Conservation (phyloP, 2,113 vertebrate genomes). For the Dolichotis patagonum region DNA sequence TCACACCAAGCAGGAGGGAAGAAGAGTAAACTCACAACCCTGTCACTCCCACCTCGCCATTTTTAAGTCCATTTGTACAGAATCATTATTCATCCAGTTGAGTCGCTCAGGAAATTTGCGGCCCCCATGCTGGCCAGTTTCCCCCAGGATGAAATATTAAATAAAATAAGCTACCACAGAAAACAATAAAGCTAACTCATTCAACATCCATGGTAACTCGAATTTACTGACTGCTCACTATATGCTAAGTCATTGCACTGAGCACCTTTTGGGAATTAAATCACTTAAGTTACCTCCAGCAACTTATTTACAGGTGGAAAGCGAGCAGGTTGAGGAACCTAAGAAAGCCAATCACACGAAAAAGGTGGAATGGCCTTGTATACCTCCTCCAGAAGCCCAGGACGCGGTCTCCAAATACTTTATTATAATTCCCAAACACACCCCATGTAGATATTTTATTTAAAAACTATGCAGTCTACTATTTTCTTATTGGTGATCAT, state of each 20-base stretch:
- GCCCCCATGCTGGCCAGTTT: not conserved
- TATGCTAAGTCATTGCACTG: not conserved
- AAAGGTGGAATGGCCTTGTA: not conserved
- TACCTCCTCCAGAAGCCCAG: not conserved
- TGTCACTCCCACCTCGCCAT: not conserved
- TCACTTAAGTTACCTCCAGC: not conserved
- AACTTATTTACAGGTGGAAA: not conserved
- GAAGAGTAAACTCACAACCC: not conserved
- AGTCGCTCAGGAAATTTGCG: not conserved
- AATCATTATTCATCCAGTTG: not conserved
- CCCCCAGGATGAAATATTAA: not conserved
- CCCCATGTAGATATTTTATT: not conserved
- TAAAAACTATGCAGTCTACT: not conserved
- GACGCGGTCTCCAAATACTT: not conserved
- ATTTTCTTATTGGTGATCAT: not conserved
- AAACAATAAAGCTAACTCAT: not conserved
- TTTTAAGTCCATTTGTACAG: not conserved
- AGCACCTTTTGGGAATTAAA: not conserved
- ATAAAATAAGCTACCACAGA: not conserved
- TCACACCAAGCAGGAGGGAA: not conserved
- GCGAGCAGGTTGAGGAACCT: not conserved
- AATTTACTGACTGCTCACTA: not conserved
- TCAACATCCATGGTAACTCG: not conserved
- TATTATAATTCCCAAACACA: not conserved
- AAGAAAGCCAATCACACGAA: too few species aligned